phyloP scores from a whole-genome alignment of 1,140 invertebrate genomes.

The Plutomurus gul region DNA sequence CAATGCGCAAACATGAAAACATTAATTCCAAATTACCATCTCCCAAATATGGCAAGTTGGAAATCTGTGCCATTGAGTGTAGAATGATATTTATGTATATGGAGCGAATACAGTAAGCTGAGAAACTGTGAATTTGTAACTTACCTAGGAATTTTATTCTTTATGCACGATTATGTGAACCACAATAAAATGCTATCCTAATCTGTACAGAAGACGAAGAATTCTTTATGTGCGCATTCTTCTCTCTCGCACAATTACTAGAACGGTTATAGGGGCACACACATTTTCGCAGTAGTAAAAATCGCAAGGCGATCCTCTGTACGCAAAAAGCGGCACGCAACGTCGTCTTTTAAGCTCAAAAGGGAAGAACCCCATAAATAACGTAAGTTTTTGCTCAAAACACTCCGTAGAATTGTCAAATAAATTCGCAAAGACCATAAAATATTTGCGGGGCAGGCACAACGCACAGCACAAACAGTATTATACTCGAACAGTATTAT shows the following conservation, averaged over 20 bases:
- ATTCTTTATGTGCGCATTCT: neutral
- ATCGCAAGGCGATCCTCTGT: neutral
- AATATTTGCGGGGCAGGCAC: neutral
- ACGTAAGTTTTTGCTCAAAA: neutral
- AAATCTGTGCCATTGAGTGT: too few relatives aligned
- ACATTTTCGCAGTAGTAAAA: conserved; percentile 24
- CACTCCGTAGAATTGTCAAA: conserved; percentile 18
- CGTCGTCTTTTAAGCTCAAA: neutral
- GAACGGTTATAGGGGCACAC: too few relatives aligned
- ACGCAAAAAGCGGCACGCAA: conserved; percentile 14
- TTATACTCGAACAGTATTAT: too few relatives aligned
- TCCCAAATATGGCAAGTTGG: neutral
- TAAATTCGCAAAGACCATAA: conserved; percentile 24
- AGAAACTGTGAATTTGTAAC: too few relatives aligned
- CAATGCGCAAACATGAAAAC: neutral
- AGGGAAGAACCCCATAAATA: conserved; percentile 21
- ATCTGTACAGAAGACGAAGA: neutral
- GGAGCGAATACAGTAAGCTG: too few relatives aligned
- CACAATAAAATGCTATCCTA: conserved; percentile 13
- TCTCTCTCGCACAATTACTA: too few relatives aligned
- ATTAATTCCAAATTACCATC: neutral
- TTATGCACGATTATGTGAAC: too few relatives aligned
- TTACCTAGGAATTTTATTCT: too few relatives aligned
- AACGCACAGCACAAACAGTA: too few relatives aligned
- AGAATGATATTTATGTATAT: too few relatives aligned